Evolutionary conservation across 2,113 vertebrate species (phyloP).

Genomic region (Epinephelus lanceolatus): DNA sequence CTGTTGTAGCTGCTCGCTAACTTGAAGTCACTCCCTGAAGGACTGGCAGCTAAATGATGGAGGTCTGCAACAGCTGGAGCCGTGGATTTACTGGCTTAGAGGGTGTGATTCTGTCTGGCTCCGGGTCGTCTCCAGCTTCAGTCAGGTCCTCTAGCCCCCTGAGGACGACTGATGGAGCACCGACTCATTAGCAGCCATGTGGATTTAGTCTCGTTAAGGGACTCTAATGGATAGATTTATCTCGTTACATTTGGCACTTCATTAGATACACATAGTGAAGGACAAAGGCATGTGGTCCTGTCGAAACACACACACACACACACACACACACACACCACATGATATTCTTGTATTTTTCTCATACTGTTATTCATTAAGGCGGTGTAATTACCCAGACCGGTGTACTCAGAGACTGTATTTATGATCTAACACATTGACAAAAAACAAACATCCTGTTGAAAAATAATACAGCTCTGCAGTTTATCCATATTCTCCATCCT

Average conservation of each 20-base stretch:
- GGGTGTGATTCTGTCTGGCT: slow-evolving; percentile 62
- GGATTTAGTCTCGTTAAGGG: slow-evolving; percentile 81
- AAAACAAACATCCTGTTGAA: neutral
- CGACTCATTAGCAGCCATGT: slow-evolving; percentile 81
- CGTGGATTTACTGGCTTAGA: slow-evolving; percentile 64
- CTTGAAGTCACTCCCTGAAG: slow-evolving; percentile 66
- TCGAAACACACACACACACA: slow-evolving; percentile 22
- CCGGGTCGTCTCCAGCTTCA: slow-evolving; percentile 48
- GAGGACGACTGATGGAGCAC: slow-evolving; percentile 69
- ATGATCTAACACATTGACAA: neutral
- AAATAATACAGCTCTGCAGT: neutral
- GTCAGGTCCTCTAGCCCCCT: slow-evolving; percentile 61
- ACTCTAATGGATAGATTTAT: slow-evolving; percentile 82
- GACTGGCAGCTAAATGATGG: slow-evolving; percentile 54
- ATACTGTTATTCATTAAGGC: slow-evolving; percentile 26
- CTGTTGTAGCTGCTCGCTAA: slow-evolving; percentile 43
- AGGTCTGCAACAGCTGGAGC: slow-evolving; percentile 73
- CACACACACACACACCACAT: neutral
- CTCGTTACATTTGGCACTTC: slow-evolving; percentile 79
- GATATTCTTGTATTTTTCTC: slow-evolving; percentile 19
- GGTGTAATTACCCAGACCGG: slow-evolving; percentile 6
- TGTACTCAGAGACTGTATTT: slow-evolving; percentile 1
- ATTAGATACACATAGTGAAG: slow-evolving; percentile 66
- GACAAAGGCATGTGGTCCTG: slow-evolving; percentile 38
- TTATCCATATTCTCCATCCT: neutral